Percentiles rank a stretch among this genome's conserved stretches.
Conservation (phyloP, 2,113 vertebrate genomes). For the Gopherus evgoodei region DNA sequence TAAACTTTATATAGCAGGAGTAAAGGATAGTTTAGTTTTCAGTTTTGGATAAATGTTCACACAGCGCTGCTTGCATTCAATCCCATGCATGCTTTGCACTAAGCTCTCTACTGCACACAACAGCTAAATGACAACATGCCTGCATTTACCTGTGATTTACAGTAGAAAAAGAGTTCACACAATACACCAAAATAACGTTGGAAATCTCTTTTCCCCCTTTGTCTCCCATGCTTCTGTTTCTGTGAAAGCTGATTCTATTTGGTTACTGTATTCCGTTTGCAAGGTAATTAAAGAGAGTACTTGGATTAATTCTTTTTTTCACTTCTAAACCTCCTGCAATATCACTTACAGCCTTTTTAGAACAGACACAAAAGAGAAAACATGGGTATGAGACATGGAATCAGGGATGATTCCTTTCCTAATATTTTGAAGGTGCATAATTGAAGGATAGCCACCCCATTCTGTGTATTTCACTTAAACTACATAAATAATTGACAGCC, state of each 20-base stretch:
- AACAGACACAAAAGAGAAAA: not conserved
- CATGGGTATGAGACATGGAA: not conserved
- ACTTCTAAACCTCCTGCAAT: not conserved
- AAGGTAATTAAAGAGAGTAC: not conserved
- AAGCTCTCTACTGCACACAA: not conserved
- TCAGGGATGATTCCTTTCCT: slow-evolving; percentile 16
- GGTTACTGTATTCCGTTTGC: not conserved
- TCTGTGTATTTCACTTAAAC: not conserved
- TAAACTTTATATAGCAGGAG: not conserved
- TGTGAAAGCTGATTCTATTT: not conserved
- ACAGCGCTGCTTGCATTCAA: not conserved
- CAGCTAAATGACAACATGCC: not conserved
- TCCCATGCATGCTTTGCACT: not conserved
- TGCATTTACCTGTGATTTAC: not conserved
- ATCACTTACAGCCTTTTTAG: not conserved
- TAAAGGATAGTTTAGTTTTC: not conserved
- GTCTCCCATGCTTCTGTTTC: not conserved
- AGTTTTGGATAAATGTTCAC: not conserved
- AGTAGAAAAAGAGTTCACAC: not conserved
- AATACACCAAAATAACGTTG: not conserved
- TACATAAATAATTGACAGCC: not conserved
- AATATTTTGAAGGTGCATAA: not conserved
- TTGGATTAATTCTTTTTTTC: not conserved
- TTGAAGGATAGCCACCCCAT: not conserved
- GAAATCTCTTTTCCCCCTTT: not conserved